Percentiles rank a stretch among this genome's conserved stretches.
Conservation (phyloP, 35 echinoderm and acorn worm genomes). For the Hemicentrotus pulcherrimus region DNA sequence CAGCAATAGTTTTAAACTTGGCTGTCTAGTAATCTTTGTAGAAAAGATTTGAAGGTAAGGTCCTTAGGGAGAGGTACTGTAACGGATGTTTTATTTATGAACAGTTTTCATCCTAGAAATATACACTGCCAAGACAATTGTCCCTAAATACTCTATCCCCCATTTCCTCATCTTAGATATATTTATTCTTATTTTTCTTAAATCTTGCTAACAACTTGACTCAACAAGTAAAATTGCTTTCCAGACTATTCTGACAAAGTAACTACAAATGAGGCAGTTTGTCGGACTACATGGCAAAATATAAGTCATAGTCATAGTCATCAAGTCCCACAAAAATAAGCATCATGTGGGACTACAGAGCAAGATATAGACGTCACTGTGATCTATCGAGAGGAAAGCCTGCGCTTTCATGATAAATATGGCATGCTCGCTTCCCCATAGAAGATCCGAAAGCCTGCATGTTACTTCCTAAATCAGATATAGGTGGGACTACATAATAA, state of each 20-base stretch:
- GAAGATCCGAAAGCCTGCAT: not conserved
- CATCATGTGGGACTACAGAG: not conserved
- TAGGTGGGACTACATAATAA: conserved; percentile 1
- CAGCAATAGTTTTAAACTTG: too few relatives aligned
- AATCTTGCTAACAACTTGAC: not conserved
- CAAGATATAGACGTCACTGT: not conserved
- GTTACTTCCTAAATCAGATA: conserved; percentile 11
- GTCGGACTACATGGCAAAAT: too few relatives aligned
- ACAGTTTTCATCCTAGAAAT: too few relatives aligned
- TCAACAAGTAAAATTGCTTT: not conserved
- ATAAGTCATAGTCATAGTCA: too few relatives aligned
- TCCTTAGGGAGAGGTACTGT: too few relatives aligned
- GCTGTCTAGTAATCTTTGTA: too few relatives aligned
- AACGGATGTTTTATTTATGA: too few relatives aligned
- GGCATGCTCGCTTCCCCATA: not conserved
- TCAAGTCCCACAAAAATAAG: not conserved
- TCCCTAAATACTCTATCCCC: not conserved
- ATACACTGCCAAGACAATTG: not conserved
- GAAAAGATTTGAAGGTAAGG: too few relatives aligned
- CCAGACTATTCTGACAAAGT: not conserved
- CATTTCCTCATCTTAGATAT: not conserved
- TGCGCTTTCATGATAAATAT: not conserved
- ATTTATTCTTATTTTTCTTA: not conserved
- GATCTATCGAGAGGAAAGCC: not conserved
- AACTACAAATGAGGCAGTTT: too few relatives aligned